A percentile compares a stretch with the other conserved stretches of the same genome.
These are phyloP conservation scores for Venustoraphidia nigricollis DNA, from an alignment of 2,888 invertebrate genomes.

Conservation along the genomic window DNA sequence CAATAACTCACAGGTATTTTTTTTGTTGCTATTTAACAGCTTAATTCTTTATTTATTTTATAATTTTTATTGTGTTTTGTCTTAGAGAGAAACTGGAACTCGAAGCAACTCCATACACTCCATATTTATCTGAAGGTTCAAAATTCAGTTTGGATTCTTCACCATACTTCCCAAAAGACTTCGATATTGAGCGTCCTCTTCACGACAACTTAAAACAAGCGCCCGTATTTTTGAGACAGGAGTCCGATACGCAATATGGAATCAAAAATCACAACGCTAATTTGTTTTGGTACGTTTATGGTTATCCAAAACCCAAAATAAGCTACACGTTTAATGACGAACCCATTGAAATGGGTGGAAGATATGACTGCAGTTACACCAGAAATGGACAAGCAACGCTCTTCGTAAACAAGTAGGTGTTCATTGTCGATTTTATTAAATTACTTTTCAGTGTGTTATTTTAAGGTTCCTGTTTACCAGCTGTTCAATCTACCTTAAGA, in stretches of 20 bases:
- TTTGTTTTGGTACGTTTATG: slow-evolving; percentile 88
- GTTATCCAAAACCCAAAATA: slow-evolving; percentile 91
- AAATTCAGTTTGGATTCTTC: slow-evolving; percentile 75
- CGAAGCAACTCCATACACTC: slow-evolving; percentile 62
- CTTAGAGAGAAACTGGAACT: slow-evolving; percentile 57
- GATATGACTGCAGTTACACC: slow-evolving; percentile 76
- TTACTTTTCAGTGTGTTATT: too few species aligned
- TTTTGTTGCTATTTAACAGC: slow-evolving; percentile 1
- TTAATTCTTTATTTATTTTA: background rate
- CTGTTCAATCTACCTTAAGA: too few species aligned
- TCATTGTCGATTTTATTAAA: background rate
- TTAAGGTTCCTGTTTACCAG: too few species aligned
- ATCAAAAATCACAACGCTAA: slow-evolving; percentile 82
- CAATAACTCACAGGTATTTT: slow-evolving; percentile 49
- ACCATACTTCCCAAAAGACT: slow-evolving; percentile 82
- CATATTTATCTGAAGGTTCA: slow-evolving; percentile 63
- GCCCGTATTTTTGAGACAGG: slow-evolving; percentile 75
- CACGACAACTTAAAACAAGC: slow-evolving; percentile 73
- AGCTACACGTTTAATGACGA: slow-evolving; percentile 77
- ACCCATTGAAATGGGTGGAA: slow-evolving; percentile 63
- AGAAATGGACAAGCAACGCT: slow-evolving; percentile 82
- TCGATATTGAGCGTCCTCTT: slow-evolving; percentile 75
- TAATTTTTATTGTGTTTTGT: slow-evolving; percentile 3
- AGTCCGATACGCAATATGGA: slow-evolving; percentile 77
- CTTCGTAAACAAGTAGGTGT: slow-evolving; percentile 64